Base-by-base conservation (phyloP, 2,888 invertebrate genomes). In the Spisula solida region DNA sequence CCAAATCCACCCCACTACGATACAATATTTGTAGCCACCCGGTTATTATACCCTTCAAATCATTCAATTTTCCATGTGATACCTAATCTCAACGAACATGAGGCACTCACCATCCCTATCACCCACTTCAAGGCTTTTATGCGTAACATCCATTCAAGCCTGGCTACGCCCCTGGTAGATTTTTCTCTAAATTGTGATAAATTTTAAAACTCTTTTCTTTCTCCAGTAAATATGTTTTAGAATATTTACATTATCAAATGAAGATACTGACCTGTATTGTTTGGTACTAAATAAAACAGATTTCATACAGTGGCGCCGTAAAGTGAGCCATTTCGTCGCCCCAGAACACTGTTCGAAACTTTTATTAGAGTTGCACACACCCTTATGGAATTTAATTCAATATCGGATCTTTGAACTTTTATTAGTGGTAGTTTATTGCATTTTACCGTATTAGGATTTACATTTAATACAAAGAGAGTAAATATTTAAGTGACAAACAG, bases 401-500 rank as follows among this genome's bases (percentile, higher is more conserved):
- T 85, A 66, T 75, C 75, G 41, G 47, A 85, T 75, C 41, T 75
- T 87, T 87, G 84, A 85, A 78, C 87, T 83, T 55, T 82, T 83
- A 47, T 81, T 80, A 47, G 55, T 56, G 66, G 60, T 31, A 84
- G 81, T 87, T 90, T 85, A 87, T 87, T 81, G 85, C 60, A 80
- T 75, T 84, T 20, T 78, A 34, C 48, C 29, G 55, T 60, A 25
- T 56, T 83, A 81, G 70, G 81, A 85, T 82, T 88, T 85, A 75
- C 48, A 78, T 41, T 60, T n/a, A 31, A 8, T 51, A 82, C 85
- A 85, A 88, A 85, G 82, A 82, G 78, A 85, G 82, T 90, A 85
- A 87, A 88, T 85, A 86, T 83, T 86, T 79, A 86, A 85, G 85
- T 82, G 81, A 70, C 82, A 83, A 87, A 83, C 75, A 80, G 34